Conservation (phyloP, 2,113 vertebrate genomes). For the Psammodynastes pulverulentus region DNA sequence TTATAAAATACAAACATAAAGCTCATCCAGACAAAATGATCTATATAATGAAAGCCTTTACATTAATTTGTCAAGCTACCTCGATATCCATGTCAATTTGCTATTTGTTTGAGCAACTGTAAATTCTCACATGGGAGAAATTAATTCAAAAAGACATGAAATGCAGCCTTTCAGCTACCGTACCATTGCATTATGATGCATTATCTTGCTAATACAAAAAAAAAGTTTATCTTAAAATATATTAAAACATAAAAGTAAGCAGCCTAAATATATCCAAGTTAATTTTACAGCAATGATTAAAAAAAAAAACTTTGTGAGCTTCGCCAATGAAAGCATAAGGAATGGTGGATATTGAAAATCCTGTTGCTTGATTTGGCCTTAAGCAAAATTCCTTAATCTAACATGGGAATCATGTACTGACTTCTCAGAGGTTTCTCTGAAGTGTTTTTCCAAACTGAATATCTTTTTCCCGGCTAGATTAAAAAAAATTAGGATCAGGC, state of each 20-base stretch:
- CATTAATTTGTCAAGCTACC: background rate
- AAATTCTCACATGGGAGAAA: background rate
- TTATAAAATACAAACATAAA: background rate
- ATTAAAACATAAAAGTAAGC: background rate
- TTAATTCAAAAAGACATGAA: background rate
- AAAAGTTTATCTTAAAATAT: background rate
- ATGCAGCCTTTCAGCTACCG: background rate
- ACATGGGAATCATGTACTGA: background rate
- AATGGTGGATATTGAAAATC: background rate
- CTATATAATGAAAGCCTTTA: background rate
- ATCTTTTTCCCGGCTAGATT: background rate
- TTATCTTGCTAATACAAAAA: background rate
- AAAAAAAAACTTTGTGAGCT: conserved; percentile 8
- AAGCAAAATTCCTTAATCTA: background rate
- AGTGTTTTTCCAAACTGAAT: background rate
- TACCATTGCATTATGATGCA: background rate
- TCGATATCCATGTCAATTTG: background rate
- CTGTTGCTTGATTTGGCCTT: background rate
- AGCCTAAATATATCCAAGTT: background rate
- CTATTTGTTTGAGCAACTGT: background rate
- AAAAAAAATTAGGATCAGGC: background rate
- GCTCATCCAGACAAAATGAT: background rate
- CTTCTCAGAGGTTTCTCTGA: background rate
- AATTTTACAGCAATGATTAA: background rate
- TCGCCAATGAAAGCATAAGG: background rate